Evolutionary conservation across 2,797 vertebrate species (phyloP).

Genomic region (Acrocephalus scirpaceus): DNA sequence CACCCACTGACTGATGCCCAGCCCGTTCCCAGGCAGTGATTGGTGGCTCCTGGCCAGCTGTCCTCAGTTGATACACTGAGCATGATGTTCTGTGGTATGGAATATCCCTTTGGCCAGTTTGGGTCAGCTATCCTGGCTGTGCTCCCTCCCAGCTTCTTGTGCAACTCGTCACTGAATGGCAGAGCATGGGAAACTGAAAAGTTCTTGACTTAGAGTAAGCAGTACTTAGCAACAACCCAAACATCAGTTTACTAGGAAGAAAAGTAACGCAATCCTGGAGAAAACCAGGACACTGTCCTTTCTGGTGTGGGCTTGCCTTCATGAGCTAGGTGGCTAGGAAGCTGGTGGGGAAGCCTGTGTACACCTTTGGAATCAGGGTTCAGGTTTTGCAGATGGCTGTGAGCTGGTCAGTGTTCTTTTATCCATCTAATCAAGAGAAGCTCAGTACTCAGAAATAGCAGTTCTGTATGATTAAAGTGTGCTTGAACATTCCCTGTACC

Average conservation of each 20-base stretch:
- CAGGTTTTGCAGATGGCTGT: neutral
- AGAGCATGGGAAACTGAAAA: neutral
- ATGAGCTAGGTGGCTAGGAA: neutral
- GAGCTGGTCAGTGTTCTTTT: neutral
- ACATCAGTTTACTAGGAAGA: neutral
- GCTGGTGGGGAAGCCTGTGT: neutral
- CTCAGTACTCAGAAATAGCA: neutral
- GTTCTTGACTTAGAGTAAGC: neutral
- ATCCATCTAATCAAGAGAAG: neutral
- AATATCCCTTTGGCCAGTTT: neutral
- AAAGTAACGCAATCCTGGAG: fast-evolving
- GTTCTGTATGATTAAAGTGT: neutral
- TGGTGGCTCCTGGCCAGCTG: neutral
- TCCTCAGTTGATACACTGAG: neutral
- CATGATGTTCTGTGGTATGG: neutral
- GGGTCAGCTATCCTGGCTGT: neutral
- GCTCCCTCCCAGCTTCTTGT: neutral
- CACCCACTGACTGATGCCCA: neutral
- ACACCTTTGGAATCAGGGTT: neutral
- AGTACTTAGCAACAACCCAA: neutral
- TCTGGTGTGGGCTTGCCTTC: neutral
- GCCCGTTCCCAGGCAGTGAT: no score
- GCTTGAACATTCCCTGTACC: neutral
- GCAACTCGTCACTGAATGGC: neutral
- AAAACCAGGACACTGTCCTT: neutral